phyloP scores from a whole-genome alignment of 2,797 vertebrate species.

The Lacerta agilis region DNA sequence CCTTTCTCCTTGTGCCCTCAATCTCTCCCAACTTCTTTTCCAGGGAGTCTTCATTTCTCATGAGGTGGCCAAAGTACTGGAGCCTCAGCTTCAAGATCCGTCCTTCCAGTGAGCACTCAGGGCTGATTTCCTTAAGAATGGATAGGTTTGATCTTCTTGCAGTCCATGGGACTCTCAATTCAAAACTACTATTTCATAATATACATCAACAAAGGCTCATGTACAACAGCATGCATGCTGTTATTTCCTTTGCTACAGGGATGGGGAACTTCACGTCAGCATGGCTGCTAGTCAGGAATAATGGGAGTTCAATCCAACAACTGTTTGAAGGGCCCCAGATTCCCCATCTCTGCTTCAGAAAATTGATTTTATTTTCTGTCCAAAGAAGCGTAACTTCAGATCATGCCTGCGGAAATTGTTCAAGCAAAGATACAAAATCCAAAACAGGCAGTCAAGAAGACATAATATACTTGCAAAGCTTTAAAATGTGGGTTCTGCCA shows the following conservation, averaged over 20 bases:
- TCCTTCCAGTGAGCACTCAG: too few relatives aligned
- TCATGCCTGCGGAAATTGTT: conserved; percentile 28
- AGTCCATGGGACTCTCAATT: too few relatives aligned
- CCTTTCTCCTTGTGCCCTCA: too few relatives aligned
- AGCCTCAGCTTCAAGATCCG: too few relatives aligned
- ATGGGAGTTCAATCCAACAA: too few relatives aligned
- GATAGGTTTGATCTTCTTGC: too few relatives aligned
- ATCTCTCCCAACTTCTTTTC: too few relatives aligned
- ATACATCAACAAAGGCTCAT: neutral
- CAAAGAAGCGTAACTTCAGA: neutral
- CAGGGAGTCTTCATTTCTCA: too few relatives aligned
- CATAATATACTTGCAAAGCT: neutral
- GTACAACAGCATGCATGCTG: neutral
- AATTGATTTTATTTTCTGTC: neutral
- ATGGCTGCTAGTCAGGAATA: too few relatives aligned
- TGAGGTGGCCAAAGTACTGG: too few relatives aligned
- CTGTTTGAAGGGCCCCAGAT: neutral
- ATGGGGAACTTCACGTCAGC: too few relatives aligned
- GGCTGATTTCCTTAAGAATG: too few relatives aligned
- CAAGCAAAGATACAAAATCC: neutral
- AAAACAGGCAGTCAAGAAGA: conserved; percentile 9
- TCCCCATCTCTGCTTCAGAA: neutral
- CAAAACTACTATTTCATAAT: neutral
- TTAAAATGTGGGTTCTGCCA: neutral
- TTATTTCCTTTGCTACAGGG: conserved; percentile 2